Percentiles rank a stretch among this genome's conserved stretches.
Evolutionary conservation across 2,113 vertebrate species (phyloP).

Genomic region (Okapia johnstoni): DNA sequence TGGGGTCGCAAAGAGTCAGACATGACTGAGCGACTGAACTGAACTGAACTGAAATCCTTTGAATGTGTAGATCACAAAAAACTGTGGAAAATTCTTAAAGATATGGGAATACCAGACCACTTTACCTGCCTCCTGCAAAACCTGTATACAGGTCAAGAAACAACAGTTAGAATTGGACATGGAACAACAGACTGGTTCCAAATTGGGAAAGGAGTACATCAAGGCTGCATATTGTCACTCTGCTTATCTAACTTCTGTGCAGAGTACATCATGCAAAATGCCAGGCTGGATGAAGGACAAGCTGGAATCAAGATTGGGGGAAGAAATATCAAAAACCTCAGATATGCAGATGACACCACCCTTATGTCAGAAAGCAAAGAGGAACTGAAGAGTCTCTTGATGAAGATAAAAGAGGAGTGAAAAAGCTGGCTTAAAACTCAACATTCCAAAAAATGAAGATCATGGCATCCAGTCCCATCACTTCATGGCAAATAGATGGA

Average conservation of each 20-base stretch:
- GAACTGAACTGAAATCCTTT: no score
- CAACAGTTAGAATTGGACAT: background rate
- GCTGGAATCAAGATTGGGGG: background rate
- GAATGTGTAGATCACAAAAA: no score
- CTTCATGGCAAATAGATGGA: background rate
- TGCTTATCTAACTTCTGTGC: background rate
- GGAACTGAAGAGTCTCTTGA: background rate
- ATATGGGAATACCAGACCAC: background rate
- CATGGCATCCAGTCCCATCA: background rate
- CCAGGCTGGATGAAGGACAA: background rate
- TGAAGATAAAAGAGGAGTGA: background rate
- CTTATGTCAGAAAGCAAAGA: background rate
- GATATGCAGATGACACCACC: background rate
- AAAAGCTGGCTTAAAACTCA: background rate
- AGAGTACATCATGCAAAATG: background rate
- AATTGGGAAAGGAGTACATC: background rate
- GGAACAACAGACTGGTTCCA: background rate
- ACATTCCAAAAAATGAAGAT: background rate
- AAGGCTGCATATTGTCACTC: background rate
- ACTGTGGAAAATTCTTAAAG: no score
- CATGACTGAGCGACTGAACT: no score
- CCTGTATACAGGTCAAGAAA: background rate
- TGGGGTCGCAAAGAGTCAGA: no score
- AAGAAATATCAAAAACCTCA: background rate
- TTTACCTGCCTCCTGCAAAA: background rate